Evolutionary conservation across 2,113 vertebrate species (phyloP), one percentile per base, ranked within the genome.

Genomic region (Corythoichthys intestinalis): DNA sequence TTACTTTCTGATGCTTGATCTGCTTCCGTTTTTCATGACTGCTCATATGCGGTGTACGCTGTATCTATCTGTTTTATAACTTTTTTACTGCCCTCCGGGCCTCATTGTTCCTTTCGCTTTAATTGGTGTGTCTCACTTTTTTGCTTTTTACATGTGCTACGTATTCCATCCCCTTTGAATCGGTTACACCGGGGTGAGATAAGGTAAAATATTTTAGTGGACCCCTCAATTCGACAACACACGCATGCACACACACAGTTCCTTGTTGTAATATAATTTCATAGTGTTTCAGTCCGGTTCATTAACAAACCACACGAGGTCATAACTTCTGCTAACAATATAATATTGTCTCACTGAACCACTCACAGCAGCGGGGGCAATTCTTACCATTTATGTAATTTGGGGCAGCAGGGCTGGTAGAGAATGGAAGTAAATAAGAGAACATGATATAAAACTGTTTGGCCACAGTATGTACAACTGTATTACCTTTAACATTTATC

Each of bases 1-100:
- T 13, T 73, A 41, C 73, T 72, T 71, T 60, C 69, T 52, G 41
- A 65, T 41, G 63, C 68, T 70, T 83, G 56, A 82, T 80, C 35
- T 68, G n/a, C 6, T 61, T 20, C 79, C 73, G 20, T 64, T 47
- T 66, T 76, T 68, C 69, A 20, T 67, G 28, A 13, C 54, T 69
- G 54, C 57, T 67, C 74, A 41, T 65, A 70, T 71, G 63, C 68
- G 39, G 34, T 56, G 64, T 48, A 73, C 41, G 2, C n/a, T 14
- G 28, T 28, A 63, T 63, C 57, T 60, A 60, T 34, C 10, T 65
- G 35, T 73, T n/a, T 76, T 54, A 37, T 35, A 6, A 71, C 65
- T 50, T 60, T 56, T 50, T 63, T 50, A 50, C 50, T 56, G 8
- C 61, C 49, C 57, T 56, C 59, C 73, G 28, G 54, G 71, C 63